Conservation (phyloP, 2,797 vertebrate species). For the Myotis daubentonii region DNA sequence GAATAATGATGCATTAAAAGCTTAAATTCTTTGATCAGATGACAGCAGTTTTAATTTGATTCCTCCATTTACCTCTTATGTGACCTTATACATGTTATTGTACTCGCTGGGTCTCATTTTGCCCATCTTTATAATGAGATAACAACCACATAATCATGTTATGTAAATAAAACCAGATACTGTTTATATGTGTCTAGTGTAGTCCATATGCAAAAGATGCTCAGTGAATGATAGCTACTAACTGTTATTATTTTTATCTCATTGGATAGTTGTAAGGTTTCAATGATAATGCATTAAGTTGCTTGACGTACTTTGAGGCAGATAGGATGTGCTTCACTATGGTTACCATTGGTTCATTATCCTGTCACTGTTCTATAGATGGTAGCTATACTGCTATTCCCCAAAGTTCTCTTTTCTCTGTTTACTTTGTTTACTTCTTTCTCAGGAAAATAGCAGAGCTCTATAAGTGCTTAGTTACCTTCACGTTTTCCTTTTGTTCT, state of each 20-base stretch:
- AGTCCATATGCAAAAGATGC: background rate
- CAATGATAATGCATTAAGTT: background rate
- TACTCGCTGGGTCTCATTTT: background rate
- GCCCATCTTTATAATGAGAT: background rate
- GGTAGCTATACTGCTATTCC: background rate
- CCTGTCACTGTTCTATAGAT: background rate
- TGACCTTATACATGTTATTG: background rate
- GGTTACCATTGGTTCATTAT: background rate
- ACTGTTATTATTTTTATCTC: background rate
- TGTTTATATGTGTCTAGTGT: background rate
- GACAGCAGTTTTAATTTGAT: background rate
- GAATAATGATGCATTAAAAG: background rate
- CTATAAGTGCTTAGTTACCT: background rate
- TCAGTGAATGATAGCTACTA: background rate
- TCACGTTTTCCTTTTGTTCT: conserved; percentile 27
- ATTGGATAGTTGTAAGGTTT: background rate
- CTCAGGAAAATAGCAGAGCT: background rate
- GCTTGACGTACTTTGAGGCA: background rate
- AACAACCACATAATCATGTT: background rate
- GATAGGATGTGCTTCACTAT: background rate
- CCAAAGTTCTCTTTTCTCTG: background rate
- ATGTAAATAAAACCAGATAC: conserved; percentile 19
- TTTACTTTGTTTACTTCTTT: background rate
- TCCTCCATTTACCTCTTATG: background rate
- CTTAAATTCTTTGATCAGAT: background rate